Evolutionary conservation across 2,888 invertebrate genomes (phyloP), one percentile per base, ranked within the genome.

Genomic region (Thelaira solivaga): DNA sequence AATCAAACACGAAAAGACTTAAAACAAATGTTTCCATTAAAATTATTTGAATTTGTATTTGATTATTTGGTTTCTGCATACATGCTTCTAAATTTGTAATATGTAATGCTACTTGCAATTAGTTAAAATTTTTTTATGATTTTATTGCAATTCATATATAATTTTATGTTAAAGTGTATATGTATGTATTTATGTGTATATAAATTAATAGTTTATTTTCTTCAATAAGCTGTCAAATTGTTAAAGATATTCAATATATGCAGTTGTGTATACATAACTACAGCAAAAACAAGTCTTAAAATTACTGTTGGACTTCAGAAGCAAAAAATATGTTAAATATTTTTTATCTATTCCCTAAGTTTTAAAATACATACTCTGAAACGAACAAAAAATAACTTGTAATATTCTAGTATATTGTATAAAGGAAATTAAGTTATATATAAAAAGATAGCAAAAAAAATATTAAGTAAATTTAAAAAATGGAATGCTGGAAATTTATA

Each of bases 401-500:
- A 39, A 39, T 13, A 39, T 39, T 2, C 16, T 39, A 13, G n/a
- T 13, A 39, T 26, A 49, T 5, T 8, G 62, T 16, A 69, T 57
- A 34, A 51, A 16, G 51, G 41, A 43, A 16, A 71, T 29, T 22
- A 57, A 55, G 16, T 45, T 45, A 68, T 39, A 20, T 55, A 55
- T 6, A 59, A 59, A 45, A 45, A 22, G 57, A 39, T 49, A 49
- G 41, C 8, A 59, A 13, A 18, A 20, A 45, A 45, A 59, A 59
- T 16, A 29, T n/a, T n/a, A n/a, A n/a, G n/a, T n/a, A 20, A 61
- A 43, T n/a, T 67, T 34, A 34, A 36, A 47, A 39, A 65, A 49
- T 55, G 74, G 67, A 74, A 67, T 74, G 74, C 61, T 67, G 10
- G 4, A 43, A 39, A 29, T 20, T 47, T 31, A 4, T 18, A 55